phyloP scores from a whole-genome alignment of 1,140 invertebrate species.

The Orius insidiosus region DNA sequence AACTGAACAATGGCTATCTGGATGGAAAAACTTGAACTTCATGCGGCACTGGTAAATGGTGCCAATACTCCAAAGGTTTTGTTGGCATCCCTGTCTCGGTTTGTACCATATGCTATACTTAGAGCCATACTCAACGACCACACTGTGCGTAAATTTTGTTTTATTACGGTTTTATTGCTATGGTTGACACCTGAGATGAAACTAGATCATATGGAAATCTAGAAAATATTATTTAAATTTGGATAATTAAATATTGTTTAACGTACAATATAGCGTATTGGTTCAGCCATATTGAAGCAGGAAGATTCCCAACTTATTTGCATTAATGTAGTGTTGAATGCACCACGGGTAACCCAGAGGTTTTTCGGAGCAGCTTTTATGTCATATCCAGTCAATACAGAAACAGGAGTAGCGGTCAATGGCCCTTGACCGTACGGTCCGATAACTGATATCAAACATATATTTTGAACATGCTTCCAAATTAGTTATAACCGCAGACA shows the following conservation, averaged over 20 bases:
- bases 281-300: conserved; percentile 30
- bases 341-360: conserved; percentile 24
- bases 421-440: conserved; percentile 44
- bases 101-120: conserved; percentile 6
- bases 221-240: no score
- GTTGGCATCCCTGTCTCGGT: background rate
- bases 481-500: conserved; percentile 36
- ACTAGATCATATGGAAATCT: conserved; percentile 37
- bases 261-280: conserved; percentile 38
- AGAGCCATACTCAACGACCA: conserved; percentile 6
- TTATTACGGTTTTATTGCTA: conserved; percentile 29
- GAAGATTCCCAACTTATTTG: conserved; percentile 30
- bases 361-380: conserved; percentile 38
- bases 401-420: conserved; percentile 29
- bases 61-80: conserved; percentile 29
- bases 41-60: conserved; percentile 41
- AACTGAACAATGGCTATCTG: conserved; percentile 34
- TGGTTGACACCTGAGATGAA: conserved; percentile 27
- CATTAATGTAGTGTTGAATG: conserved; percentile 24
- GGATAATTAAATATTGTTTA: no score
- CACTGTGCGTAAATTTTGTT: conserved; percentile 28
- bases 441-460: conserved; percentile 45
- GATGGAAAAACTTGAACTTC: conserved; percentile 38
- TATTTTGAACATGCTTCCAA: conserved; percentile 56
- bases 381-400: conserved; percentile 44